phyloP scores from a whole-genome alignment of 2,797 vertebrate species.

The Hafferia zeledoni region DNA sequence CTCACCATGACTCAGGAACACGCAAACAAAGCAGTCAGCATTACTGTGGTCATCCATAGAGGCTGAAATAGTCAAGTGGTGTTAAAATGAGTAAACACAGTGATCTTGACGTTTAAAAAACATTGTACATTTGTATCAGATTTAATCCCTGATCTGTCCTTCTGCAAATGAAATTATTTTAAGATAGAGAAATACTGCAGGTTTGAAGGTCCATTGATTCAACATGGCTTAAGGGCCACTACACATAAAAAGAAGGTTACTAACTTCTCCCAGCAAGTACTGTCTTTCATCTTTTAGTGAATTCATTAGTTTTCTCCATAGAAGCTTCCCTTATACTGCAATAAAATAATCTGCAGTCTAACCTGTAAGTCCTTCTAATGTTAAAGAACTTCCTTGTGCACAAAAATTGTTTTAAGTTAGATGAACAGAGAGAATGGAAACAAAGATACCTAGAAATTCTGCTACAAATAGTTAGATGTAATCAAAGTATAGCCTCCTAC shows the following conservation, averaged over 20 bases:
- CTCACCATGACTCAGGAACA: constrained; percentile 93
- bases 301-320: not conserved
- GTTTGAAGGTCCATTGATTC: not conserved
- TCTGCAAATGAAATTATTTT: not conserved
- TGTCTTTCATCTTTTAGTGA: not conserved
- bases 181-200: not conserved
- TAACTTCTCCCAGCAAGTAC: not conserved
- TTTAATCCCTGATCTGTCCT: not conserved
- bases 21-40: constrained; percentile 90
- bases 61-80: constrained; percentile 71
- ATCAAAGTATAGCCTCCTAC: constrained; percentile 68
- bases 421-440: not conserved
- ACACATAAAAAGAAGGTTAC: not conserved
- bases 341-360: not conserved
- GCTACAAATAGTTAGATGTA: not conserved
- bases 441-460: not conserved
- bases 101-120: not conserved
- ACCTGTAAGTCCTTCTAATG: not conserved
- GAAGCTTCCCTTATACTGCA: not conserved
- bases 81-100: not conserved
- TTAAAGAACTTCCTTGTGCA: not conserved
- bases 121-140: rapidly evolving
- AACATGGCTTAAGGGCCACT: not conserved
- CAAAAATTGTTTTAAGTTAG: not conserved
- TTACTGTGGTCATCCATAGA: constrained; percentile 81